Evolutionary conservation across 2,888 invertebrate species (phyloP), one percentile per base, ranked within the genome.

Genomic region (Xestia c-nigrum): DNA sequence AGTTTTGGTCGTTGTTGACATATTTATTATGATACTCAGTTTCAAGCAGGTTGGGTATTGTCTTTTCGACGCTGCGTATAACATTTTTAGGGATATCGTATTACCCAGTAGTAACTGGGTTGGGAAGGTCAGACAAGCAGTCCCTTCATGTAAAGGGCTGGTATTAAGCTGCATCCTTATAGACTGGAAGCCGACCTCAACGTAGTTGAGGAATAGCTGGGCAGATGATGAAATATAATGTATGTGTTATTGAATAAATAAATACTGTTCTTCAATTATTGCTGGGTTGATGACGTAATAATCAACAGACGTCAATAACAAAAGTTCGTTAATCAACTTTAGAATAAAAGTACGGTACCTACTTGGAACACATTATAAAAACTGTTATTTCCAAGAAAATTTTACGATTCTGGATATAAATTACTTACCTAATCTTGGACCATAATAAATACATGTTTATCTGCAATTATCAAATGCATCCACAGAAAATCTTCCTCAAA

Each of bases 1-100:
- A 61, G 19, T 21, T 72, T 67, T 64, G 47, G 59, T 47, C 24
- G 47, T 46, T 61, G 14, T 52, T 80, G 64, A 59, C 9, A 52
- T 38, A 24, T 79, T 64, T 76, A 21, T 31, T 12, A 43, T 10
- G 43, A 9, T 7, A 38, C 12, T 21, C 21, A n/a, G 59, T 52
- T 81, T 46, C 43, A 16, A n/a, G 16, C 31, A 19, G 31, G 59
- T 57, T 6, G 24, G 24, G 14, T 57, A 14, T 57, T 24, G 12
- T 57, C 1, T 31, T 59, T 59, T 59, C 14, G 57, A 16, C 6
- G 14, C 14, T 1, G 31, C 57, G 0, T 31, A 31, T 16, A 31
- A 7, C 7, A 59, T 9, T 57, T 57, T 55, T n/a, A 52, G 52
- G 21, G 9, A 21, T n/a, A 50, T 19, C 50, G 19, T 21, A 52